Evolutionary conservation across 1,140 invertebrate genomes (phyloP).

Genomic region (Ceratina japonica): DNA sequence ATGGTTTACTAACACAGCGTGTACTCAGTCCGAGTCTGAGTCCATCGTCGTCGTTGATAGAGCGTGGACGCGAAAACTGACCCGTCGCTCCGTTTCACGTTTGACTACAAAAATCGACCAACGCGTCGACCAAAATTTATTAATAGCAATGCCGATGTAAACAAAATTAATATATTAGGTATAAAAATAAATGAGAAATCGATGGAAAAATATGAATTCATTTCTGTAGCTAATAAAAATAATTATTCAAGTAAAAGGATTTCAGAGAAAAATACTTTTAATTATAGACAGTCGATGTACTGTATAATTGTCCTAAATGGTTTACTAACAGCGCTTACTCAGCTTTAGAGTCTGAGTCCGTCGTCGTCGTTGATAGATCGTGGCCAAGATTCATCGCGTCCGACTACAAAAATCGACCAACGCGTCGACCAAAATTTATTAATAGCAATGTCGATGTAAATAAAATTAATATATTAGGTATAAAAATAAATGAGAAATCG

Average conservation of each 20-base stretch:
- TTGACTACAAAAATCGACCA: neutral
- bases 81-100: neutral
- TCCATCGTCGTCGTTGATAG: constrained; percentile 30
- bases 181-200: too few relatives aligned
- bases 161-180: too few relatives aligned
- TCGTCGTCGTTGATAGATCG: constrained; percentile 34
- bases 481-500: too few relatives aligned
- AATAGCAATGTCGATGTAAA: too few relatives aligned
- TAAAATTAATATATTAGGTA: neutral
- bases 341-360: neutral
- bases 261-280: too few relatives aligned
- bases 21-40: neutral
- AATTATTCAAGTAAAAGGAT: too few relatives aligned
- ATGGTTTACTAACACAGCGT: neutral
- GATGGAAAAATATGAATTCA: too few relatives aligned
- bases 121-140: too few relatives aligned
- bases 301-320: neutral
- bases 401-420: neutral
- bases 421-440: too few relatives aligned
- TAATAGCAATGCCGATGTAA: too few relatives aligned
- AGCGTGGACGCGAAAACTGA: constrained; percentile 19
- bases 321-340: neutral
- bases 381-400: neutral
- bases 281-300: neutral
- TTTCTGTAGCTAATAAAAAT: too few relatives aligned